Percentiles rank a stretch among this genome's conserved stretches.
These are phyloP conservation scores for Hyposmocoma kahamanoa DNA, from an alignment of 1,140 invertebrate genomes.

Conservation along the genomic window DNA sequence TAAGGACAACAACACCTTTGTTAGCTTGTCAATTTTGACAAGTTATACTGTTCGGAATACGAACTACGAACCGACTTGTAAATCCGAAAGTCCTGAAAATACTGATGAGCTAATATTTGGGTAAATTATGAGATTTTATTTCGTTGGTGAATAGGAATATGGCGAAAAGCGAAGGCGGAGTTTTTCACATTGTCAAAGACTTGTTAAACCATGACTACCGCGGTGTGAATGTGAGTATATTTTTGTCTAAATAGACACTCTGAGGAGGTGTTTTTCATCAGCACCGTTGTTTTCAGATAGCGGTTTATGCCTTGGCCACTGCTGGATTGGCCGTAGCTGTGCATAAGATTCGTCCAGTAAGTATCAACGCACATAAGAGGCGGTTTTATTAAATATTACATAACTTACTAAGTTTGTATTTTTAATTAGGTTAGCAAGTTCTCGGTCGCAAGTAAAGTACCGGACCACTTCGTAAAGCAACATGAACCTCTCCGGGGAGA, in stretches of 20 bases:
- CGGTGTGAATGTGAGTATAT: constrained; percentile 54
- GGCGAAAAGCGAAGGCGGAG: constrained; percentile 42
- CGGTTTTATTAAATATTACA: constrained; percentile 20
- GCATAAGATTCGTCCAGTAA: constrained; percentile 70
- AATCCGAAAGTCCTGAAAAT: no score
- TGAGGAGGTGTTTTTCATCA: constrained; percentile 25
- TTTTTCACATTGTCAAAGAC: constrained; percentile 44
- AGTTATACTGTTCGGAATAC: constrained; percentile 16
- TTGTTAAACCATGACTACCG: constrained; percentile 60
- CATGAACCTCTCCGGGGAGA: constrained; percentile 55
- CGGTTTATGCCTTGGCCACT: constrained; percentile 65
- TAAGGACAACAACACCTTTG: no score
- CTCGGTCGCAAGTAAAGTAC: constrained; percentile 62
- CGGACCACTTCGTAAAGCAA: constrained; percentile 59
- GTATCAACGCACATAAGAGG: constrained; percentile 34
- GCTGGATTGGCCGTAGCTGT: constrained; percentile 60
- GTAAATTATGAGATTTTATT: constrained; percentile 46
- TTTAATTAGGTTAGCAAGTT: constrained; percentile 69
- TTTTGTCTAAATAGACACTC: no score
- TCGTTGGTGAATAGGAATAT: constrained; percentile 34
- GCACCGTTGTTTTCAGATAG: constrained; percentile 57
- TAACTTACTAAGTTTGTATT: constrained; percentile 12
- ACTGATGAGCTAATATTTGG: constrained; percentile 53
- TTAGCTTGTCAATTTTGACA: constrained; percentile 15
- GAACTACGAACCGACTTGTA: constrained; percentile 25